Base-by-base conservation (phyloP, 2,113 vertebrate species). In the Microcebus murinus region DNA sequence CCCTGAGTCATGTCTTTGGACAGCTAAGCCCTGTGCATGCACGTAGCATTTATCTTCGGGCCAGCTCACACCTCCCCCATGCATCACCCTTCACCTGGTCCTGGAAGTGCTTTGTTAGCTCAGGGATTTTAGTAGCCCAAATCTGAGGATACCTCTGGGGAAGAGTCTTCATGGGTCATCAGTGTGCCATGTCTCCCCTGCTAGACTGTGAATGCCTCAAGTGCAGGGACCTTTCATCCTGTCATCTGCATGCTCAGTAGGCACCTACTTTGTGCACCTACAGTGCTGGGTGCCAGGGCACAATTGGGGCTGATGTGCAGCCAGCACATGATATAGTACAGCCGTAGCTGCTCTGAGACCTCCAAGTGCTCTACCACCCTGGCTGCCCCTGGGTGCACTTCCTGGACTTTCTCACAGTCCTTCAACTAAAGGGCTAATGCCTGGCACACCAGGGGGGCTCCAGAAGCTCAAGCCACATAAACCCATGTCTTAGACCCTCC, bases 1-100 rank as follows among this genome's bases (percentile, higher is more conserved):
- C 87, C 74, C 83, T 97, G 96, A 95, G 84, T 97, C 95, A 96
- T 48, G 25, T 71, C 68, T 4, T 8, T 55, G 76, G 61, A 45
- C 39, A 73, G 55, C 81, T 59, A 18, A 21, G 27, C 36, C 48
- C 65, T 61, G 76, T 29, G 10, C 61, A 39, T 7, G 36, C 21
- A 29, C 10, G 8, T 36, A 55, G 42, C 34, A n/a, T 83, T 86
- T 52, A 27, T 83, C 55, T 2, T 10, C 29, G 14, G 1, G 59
- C 34, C 31, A 14, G 39, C 31, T 85, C 81, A 57, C 36, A 20
- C 45, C 0, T 0, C 48, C 9, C 14, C 68, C 8, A 10, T 1
- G 1, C 29, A 3, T 27, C 63, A 25, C 55, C 83, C 55, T 89
- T 77, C 9, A 34, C 39, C 39, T n/a, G 31, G 70, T 31, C 71